Percentiles rank a stretch among this genome's conserved stretches.
These are phyloP conservation scores for Sebastes itinus DNA, from an alignment of 2,797 vertebrate species.

Conservation along the genomic window DNA sequence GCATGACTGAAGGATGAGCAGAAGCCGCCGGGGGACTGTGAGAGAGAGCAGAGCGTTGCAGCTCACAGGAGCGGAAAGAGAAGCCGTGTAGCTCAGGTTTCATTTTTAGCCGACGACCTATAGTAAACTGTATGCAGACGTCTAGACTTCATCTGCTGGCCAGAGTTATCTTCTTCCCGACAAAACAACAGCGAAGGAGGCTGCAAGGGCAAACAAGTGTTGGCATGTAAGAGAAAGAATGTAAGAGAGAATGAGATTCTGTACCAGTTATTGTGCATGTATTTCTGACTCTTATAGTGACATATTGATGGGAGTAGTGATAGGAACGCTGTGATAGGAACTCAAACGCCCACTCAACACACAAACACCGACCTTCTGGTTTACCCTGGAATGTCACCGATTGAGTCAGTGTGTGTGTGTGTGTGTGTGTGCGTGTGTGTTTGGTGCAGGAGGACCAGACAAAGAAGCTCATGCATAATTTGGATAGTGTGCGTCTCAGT, in stretches of 20 bases:
- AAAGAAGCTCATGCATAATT: constrained; percentile 65
- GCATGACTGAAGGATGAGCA: constrained; percentile 11
- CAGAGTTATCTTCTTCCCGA: constrained; percentile 48
- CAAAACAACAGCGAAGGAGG: constrained; percentile 5
- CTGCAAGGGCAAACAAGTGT: constrained; percentile 15
- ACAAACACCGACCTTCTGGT: constrained; percentile 37
- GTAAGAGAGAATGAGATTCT: constrained; percentile 3
- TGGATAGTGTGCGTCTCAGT: constrained; percentile 37
- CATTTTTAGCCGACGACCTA: constrained; percentile 56
- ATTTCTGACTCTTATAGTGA: constrained; percentile 19
- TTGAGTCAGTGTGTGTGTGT: constrained; percentile 22
- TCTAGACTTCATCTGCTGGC: constrained; percentile 59
- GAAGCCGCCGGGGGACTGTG: background rate
- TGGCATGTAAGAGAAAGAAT: background rate
- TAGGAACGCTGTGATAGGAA: constrained; percentile 43
- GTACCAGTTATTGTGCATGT: constrained; percentile 2
- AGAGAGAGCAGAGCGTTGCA: constrained; percentile 10
- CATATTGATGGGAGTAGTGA: constrained; percentile 38
- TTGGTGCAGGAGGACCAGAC: constrained; percentile 33
- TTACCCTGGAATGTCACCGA: constrained; percentile 30
- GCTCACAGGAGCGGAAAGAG: constrained; percentile 40
- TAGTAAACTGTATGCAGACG: constrained; percentile 40
- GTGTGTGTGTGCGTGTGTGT: constrained; percentile 7
- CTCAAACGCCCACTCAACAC: constrained; percentile 30
- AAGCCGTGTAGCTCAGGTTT: constrained; percentile 55